Evolutionary conservation across 2,113 vertebrate genomes (phyloP), one percentile per base, ranked within the genome.

Genomic region (Taurulus bubalis): DNA sequence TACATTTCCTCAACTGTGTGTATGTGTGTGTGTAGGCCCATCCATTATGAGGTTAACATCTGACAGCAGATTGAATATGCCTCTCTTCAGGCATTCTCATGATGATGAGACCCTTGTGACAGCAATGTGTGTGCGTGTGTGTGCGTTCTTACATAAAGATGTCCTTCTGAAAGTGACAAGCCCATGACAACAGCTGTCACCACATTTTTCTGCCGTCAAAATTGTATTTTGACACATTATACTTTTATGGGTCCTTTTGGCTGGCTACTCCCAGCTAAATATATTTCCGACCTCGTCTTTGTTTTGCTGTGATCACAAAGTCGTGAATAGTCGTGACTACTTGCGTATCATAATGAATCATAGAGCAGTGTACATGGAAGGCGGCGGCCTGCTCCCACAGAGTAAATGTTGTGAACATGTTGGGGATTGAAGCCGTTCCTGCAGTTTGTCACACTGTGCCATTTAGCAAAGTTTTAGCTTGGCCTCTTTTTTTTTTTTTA

Each of bases 21-120:
- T 34, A 18, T 30, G 4, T 63, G 42, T 77, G 75, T 75, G 32
- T 24, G n/a, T 49, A 53, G 1, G 51, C 14, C 56, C 51, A 56
- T 85, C 58, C 68, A 73, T 78, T 77, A 85, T 79, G 65, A 75
- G 49, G 81, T 80, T 79, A 79, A 87, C 77, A 76, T 68, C 71
- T 82, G 67, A 75, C 72, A 79, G 60, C 66, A 71, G 72, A 73
- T 55, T 74, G 71, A 79, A 76, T 53, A 45, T 82, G 75, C 42
- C n/a, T 45, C 73, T 80, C 38, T 83, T 87, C 51, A 81, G 62
- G 34, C 58, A 70, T 40, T 1, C 75, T 87, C 76, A 71, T 74
- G 82, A 75, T 77, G 71, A 82, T 78, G 66, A 87, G 60, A 77
- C 75, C 24, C 47, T 81, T 75, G 60, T 68, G 63, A 68, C 60